phyloP scores from a whole-genome alignment of 2,113 vertebrate species.

The Neomonachus schauinslandi region DNA sequence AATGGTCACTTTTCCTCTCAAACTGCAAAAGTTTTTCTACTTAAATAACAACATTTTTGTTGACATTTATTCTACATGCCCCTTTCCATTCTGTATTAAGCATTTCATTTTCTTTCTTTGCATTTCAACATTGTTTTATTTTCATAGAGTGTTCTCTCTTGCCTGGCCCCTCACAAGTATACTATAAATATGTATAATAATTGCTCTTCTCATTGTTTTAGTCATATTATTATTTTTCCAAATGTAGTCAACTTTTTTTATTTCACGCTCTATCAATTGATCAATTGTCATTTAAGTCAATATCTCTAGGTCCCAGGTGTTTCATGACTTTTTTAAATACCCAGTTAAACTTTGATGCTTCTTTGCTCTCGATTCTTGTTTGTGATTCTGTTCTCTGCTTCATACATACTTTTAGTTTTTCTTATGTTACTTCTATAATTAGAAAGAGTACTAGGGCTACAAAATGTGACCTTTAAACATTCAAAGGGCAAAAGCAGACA shows the following conservation, averaged over 20 bases:
- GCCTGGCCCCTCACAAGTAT: neutral
- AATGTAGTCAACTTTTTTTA: neutral
- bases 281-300: neutral
- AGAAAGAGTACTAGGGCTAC: neutral
- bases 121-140: neutral
- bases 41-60: neutral
- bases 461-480: neutral
- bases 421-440: neutral
- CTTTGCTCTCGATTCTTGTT: neutral
- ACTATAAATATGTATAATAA: neutral
- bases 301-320: neutral
- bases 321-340: neutral
- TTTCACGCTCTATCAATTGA: neutral
- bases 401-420: neutral
- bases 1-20: neutral
- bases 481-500: constrained; percentile 41
- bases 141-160: neutral
- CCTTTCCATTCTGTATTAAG: neutral
- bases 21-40: neutral
- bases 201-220: neutral
- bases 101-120: neutral
- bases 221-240: neutral
- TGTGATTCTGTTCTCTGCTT: neutral
- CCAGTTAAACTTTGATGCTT: neutral
- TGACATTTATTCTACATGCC: neutral